phyloP scores from a whole-genome alignment of 1,140 invertebrate species.

The Bombus soroeensis region DNA sequence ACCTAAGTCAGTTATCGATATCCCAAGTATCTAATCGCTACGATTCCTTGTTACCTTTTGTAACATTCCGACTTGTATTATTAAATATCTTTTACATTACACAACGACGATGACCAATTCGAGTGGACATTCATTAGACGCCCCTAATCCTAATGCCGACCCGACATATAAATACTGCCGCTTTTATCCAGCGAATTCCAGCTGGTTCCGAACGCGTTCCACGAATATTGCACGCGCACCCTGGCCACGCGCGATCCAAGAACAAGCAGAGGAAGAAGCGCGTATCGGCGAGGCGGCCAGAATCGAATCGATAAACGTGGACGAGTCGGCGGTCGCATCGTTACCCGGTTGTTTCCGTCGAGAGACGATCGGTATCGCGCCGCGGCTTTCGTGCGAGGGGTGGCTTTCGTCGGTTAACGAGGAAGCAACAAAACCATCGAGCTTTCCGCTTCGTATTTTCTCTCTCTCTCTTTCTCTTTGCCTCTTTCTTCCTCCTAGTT shows the following conservation, averaged over 20 bases:
- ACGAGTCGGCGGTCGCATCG: constrained; percentile 14
- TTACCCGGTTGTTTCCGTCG: constrained; percentile 27
- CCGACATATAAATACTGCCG: too few relatives aligned
- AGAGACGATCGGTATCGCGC: constrained; percentile 40
- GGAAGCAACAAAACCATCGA: constrained; percentile 59
- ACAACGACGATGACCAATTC: too few relatives aligned
- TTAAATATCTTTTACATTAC: too few relatives aligned
- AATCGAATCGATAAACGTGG: background rate
- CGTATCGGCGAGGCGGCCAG: background rate
- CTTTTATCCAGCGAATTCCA: too few relatives aligned
- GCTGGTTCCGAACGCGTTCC: too few relatives aligned
- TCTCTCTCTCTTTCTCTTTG: background rate
- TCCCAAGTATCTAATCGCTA: too few relatives aligned
- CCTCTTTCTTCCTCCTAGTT: constrained; percentile 13
- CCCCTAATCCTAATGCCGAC: too few relatives aligned
- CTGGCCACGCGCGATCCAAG: background rate
- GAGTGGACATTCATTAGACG: too few relatives aligned
- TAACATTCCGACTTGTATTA: too few relatives aligned
- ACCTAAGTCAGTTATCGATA: too few relatives aligned
- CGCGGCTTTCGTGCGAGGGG: constrained; percentile 33
- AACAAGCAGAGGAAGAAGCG: background rate
- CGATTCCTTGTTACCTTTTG: too few relatives aligned
- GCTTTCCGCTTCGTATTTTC: constrained; percentile 34
- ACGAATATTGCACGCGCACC: too few relatives aligned
- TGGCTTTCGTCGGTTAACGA: constrained; percentile 41